Percentiles rank a stretch among this genome's conserved stretches.
These are phyloP conservation scores for Xylota sylvarum DNA, from an alignment of 2,888 invertebrate species.

Conservation along the genomic window DNA sequence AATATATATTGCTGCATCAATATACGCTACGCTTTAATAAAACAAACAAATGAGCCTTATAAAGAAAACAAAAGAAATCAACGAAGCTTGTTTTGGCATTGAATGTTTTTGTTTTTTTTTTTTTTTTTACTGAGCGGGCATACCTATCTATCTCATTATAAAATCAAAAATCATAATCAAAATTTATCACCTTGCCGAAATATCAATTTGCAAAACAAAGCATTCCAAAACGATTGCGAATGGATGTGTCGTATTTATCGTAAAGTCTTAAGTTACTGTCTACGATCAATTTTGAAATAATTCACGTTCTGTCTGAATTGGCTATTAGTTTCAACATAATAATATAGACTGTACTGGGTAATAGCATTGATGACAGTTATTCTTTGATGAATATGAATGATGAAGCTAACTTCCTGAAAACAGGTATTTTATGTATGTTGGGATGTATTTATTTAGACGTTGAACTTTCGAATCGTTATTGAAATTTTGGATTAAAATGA, in stretches of 20 bases:
- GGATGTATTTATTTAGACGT: no score
- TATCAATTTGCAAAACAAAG: constrained; percentile 32
- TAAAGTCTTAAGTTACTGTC: constrained; percentile 3
- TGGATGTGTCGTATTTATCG: constrained; percentile 9
- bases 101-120: background rate
- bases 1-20: background rate
- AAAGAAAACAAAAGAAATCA: constrained; percentile 4
- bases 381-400: no score
- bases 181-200: constrained; percentile 37
- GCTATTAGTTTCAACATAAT: background rate
- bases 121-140: background rate
- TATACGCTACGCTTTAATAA: background rate
- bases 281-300: constrained; percentile 3
- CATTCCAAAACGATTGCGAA: background rate
- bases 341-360: no score
- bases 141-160: constrained; percentile 11
- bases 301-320: background rate
- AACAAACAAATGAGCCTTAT: constrained; percentile 4
- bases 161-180: constrained; percentile 29
- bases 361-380: no score
- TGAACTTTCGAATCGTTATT: no score
- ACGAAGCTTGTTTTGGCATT: constrained; percentile 4
- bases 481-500: no score
- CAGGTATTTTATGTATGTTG: no score
- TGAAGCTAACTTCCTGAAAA: no score